Evolutionary conservation across 2,888 invertebrate species (phyloP).

Genomic region (Parelbella ahira): DNA sequence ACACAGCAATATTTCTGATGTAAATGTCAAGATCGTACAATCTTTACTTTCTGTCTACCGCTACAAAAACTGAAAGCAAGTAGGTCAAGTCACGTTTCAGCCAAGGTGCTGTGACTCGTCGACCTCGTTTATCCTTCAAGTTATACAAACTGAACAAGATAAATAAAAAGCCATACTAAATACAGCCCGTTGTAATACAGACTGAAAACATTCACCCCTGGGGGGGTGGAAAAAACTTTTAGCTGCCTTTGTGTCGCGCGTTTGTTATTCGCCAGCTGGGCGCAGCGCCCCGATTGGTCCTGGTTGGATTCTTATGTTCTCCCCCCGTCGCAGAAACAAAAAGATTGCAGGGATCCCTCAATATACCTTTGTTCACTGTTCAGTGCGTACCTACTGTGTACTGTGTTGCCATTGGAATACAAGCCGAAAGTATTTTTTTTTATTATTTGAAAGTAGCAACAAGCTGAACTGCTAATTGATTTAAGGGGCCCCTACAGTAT

Average conservation of each 20-base stretch:
- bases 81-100: neutral
- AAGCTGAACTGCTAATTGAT: too few species aligned
- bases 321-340: constrained; percentile 1
- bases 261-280: neutral
- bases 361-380: constrained; percentile 2
- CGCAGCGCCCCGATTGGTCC: constrained; percentile 1
- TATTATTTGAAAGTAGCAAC: too few species aligned
- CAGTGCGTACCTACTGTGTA: too few species aligned
- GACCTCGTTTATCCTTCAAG: neutral
- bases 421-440: too few species aligned
- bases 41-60: too few species aligned
- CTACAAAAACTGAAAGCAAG: neutral
- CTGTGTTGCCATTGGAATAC: too few species aligned
- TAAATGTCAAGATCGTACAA: too few species aligned
- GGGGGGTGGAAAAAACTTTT: too few species aligned
- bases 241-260: too few species aligned
- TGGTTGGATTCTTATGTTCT: neutral
- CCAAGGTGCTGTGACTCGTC: constrained; percentile 1
- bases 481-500: too few species aligned
- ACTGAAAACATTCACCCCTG: constrained; percentile 18
- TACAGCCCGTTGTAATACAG: constrained; percentile 1
- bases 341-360: constrained; percentile 2
- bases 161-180: neutral
- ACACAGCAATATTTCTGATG: too few species aligned
- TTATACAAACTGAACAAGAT: too few species aligned